These are phyloP conservation scores for Hirtodrosophila confusa DNA, from an alignment of 2,888 invertebrate genomes.

Conservation along the genomic window DNA sequence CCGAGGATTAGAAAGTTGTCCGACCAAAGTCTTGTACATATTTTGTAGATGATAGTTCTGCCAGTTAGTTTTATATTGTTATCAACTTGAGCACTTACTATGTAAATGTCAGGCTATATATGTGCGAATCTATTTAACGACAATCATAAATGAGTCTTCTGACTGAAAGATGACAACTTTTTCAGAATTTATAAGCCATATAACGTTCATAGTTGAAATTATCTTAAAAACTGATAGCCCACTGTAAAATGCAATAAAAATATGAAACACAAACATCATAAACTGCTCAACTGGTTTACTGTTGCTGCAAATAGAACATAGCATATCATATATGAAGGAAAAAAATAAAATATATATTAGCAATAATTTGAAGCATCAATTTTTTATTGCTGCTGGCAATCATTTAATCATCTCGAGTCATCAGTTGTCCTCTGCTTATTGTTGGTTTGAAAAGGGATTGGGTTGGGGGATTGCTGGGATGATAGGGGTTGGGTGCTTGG, in stretches of 20 bases:
- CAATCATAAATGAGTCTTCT: no score
- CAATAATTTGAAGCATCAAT: constrained; percentile 75
- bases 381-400: constrained; percentile 74
- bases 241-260: constrained; percentile 32
- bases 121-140: no score
- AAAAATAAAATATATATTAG: constrained; percentile 55
- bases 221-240: constrained; percentile 18
- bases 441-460: background rate
- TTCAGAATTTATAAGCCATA: background rate
- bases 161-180: background rate
- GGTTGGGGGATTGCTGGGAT: background rate
- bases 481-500: background rate
- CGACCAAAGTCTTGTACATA: no score
- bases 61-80: no score
- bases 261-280: constrained; percentile 34
- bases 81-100: no score
- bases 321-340: background rate
- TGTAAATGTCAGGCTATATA: no score
- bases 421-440: constrained; percentile 46
- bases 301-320: constrained; percentile 6
- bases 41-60: no score
- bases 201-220: constrained; percentile 4
- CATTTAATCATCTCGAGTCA: constrained; percentile 80
- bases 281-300: constrained; percentile 23
- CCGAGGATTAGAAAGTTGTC: no score